These are phyloP conservation scores for Plagodis pulveraria DNA, from an alignment of 2,888 invertebrate genomes.

Conservation along the genomic window DNA sequence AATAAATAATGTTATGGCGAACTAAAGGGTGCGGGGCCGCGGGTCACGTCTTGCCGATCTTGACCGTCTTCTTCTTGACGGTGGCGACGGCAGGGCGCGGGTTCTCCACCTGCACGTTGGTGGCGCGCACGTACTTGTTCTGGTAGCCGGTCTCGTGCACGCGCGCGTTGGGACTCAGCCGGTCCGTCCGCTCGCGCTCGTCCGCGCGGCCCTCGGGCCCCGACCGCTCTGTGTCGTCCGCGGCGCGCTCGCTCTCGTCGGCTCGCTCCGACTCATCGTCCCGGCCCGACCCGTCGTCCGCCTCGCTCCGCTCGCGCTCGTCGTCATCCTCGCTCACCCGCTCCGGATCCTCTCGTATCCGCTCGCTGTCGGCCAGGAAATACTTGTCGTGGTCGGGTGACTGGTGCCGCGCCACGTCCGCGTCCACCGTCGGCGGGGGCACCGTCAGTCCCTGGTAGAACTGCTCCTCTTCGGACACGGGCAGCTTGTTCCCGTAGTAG, in stretches of 20 bases:
- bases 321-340: constrained; percentile 37
- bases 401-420: constrained; percentile 64
- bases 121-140: constrained; percentile 59
- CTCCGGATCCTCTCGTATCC: constrained; percentile 62
- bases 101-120: constrained; percentile 66
- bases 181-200: constrained; percentile 49
- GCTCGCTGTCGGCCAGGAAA: constrained; percentile 67
- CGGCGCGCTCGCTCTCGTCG: constrained; percentile 34
- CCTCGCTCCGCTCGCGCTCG: constrained; percentile 35
- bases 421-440: constrained; percentile 68
- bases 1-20: constrained; percentile 79
- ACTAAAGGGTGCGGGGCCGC: constrained; percentile 42
- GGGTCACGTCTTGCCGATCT: constrained; percentile 39
- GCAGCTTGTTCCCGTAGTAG: constrained; percentile 67
- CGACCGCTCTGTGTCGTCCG: constrained; percentile 37
- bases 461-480: constrained; percentile 70
- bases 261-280: constrained; percentile 48
- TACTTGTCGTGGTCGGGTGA: constrained; percentile 46
- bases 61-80: constrained; percentile 43
- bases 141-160: constrained; percentile 45
- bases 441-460: constrained; percentile 58
- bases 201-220: constrained; percentile 36
- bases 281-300: constrained; percentile 40
- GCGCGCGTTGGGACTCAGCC: constrained; percentile 37
- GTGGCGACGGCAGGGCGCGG: constrained; percentile 46